phyloP scores from a whole-genome alignment of 2,113 vertebrate genomes.

The Carollia perspicillata region DNA sequence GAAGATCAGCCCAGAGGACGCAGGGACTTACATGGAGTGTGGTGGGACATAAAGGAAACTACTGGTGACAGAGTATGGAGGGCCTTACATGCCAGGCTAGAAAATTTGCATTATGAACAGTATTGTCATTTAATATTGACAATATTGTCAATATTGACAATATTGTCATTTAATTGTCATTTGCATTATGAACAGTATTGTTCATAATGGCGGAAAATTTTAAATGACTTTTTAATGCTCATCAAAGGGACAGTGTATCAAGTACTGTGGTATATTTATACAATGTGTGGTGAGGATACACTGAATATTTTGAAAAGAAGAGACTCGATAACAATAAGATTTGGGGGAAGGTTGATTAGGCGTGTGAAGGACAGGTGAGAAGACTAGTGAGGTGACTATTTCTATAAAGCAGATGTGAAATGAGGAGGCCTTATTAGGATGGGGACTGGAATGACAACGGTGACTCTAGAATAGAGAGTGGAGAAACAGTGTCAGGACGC shows the following conservation, averaged over 20 bases:
- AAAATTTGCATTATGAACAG: not conserved
- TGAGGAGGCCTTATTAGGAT: not conserved
- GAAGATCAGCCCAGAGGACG: not conserved
- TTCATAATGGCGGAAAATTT: not conserved
- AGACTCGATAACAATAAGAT: not conserved
- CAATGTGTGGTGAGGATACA: not conserved
- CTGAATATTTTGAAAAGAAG: not conserved
- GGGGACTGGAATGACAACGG: not conserved
- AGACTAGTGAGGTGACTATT: not conserved
- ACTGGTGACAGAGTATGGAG: not conserved
- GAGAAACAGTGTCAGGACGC: not conserved
- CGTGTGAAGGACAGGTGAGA: not conserved
- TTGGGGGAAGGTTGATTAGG: not conserved
- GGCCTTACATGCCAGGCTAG: not conserved
- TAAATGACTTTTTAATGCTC: not conserved
- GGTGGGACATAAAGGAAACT: not conserved
- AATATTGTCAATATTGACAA: too few relatives aligned
- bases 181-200: not conserved
- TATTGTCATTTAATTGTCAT: too few relatives aligned
- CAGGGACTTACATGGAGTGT: not conserved
- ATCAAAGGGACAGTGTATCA: not conserved
- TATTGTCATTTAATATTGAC: too few relatives aligned
- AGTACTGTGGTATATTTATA: not conserved
- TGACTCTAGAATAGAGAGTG: not conserved
- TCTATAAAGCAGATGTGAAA: not conserved